Base-by-base conservation (phyloP, 2,113 vertebrate species). In the Oreotragus oreotragus region DNA sequence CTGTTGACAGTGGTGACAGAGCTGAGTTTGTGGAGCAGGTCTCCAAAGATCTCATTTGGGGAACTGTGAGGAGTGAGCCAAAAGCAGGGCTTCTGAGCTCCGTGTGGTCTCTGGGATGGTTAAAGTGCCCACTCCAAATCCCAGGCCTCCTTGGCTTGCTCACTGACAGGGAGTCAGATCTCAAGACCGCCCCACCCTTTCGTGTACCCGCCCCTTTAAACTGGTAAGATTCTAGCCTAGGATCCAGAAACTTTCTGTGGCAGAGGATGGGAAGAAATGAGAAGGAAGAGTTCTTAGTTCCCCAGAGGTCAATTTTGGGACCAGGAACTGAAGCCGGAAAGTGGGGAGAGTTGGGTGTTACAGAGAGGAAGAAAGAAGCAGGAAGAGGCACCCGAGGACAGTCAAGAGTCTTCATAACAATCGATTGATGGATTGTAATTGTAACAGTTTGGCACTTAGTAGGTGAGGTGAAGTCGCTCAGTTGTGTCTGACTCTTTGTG, bases 1-100 rank as follows among this genome's bases (percentile, higher is more conserved):
- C 97, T 98, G 64, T 97, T 98, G 97, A 97, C 95, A 95, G 79
- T 96, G 55, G 96, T 98, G 97, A 96, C 95, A 96, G 96, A 94
- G 93, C 95, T 97, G 86, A 96, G 96, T 94, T 94, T 96, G 84
- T 96, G 91, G 85, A 97, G 85, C 79, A 95, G 83, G 84, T 97
- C 96, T 97, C 96, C 77, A 73, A 97, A 97, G 96, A 84, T 96
- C 89, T 98, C 81, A 95, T 96, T 96, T 97, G 94, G 92, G 94
- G 87, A 96, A 91, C 94, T 47, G 16, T 0, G 90, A 97, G 81
- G 85, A 86, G 91, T 88, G 97, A 95, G 92, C 94, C 95, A 96
- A 91, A 95, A 97, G 91, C 81, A 66, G 90, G 62, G 49, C 81
- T 49, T 92, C 81, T 55, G 55, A 83, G 85, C 90, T 91, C 92